Percentiles rank a stretch among this genome's conserved stretches.
These are phyloP conservation scores for Drosophila tristis DNA, from an alignment of 1,140 invertebrate species.

Conservation along the genomic window DNA sequence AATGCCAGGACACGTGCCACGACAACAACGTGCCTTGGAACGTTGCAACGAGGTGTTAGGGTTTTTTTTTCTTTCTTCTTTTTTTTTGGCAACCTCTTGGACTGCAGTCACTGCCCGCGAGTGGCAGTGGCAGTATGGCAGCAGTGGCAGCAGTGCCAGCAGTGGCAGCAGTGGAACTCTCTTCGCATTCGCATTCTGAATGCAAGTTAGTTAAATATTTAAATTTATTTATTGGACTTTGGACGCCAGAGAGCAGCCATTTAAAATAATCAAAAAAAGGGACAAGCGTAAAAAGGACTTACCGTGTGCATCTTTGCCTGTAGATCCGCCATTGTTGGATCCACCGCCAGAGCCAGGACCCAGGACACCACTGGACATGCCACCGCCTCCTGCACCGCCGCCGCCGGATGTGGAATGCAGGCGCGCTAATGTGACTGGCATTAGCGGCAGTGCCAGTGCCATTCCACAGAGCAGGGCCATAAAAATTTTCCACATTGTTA, in stretches of 20 bases:
- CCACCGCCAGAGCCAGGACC: conserved; percentile 42
- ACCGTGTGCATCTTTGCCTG: conserved; percentile 79
- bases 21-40: conserved; percentile 34
- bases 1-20: conserved; percentile 71
- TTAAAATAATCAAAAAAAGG: conserved; percentile 75
- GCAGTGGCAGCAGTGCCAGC: too few species aligned
- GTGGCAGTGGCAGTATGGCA: conserved; percentile 1
- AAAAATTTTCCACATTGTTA: conserved; percentile 84
- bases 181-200: conserved; percentile 24
- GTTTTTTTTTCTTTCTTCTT: neutral
- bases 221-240: conserved; percentile 76
- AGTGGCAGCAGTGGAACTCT: too few species aligned
- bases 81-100: conserved; percentile 28
- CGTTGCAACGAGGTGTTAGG: conserved; percentile 69
- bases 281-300: conserved; percentile 53
- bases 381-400: conserved; percentile 37
- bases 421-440: conserved; percentile 80
- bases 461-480: conserved; percentile 67
- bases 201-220: conserved; percentile 77
- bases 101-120: conserved; percentile 24
- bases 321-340: conserved; percentile 28
- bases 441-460: conserved; percentile 62
- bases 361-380: conserved; percentile 11
- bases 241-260: conserved; percentile 26
- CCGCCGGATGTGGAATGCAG: conserved; percentile 71